phyloP scores from a whole-genome alignment of 2,888 invertebrate species.

The Nephrocerus scutellatus region DNA sequence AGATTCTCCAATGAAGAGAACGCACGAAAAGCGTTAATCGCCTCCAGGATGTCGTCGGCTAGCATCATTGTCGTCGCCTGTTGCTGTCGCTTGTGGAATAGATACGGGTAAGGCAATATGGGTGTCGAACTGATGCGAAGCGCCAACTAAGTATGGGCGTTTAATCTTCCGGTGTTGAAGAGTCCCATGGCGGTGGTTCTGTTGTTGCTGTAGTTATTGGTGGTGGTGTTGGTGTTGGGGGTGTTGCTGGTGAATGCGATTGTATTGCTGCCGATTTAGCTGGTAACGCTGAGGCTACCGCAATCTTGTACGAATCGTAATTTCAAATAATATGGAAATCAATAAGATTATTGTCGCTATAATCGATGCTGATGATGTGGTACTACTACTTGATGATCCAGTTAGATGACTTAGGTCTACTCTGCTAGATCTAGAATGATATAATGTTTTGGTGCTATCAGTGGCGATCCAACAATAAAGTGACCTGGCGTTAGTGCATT shows the following conservation, averaged over 20 bases:
- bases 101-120: conserved; percentile 42
- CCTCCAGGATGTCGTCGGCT: conserved; percentile 37
- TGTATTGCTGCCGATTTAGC: conserved; percentile 22
- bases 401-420: conserved; percentile 50
- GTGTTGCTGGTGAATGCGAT: conserved; percentile 21
- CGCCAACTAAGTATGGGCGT: conserved; percentile 46
- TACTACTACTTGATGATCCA: conserved; percentile 47
- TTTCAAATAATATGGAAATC: conserved; percentile 36
- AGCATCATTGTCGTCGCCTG: conserved; percentile 30
- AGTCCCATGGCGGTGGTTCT: conserved; percentile 47
- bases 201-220: conserved; percentile 24
- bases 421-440: conserved; percentile 48
- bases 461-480: no score
- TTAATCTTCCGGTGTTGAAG: conserved; percentile 38
- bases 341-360: conserved; percentile 47
- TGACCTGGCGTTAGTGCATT: no score
- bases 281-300: conserved; percentile 11
- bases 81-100: conserved; percentile 36
- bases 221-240: conserved; percentile 14
- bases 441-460: no score
- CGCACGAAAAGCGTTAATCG: conserved; percentile 39
- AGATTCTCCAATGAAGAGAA: conserved; percentile 44
- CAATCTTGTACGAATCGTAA: conserved; percentile 14
- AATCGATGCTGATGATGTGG: conserved; percentile 28
- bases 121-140: conserved; percentile 42